Evolutionary conservation across 2,888 invertebrate species (phyloP), one percentile per base, ranked within the genome.

Genomic region (Dendrolimus pini): DNA sequence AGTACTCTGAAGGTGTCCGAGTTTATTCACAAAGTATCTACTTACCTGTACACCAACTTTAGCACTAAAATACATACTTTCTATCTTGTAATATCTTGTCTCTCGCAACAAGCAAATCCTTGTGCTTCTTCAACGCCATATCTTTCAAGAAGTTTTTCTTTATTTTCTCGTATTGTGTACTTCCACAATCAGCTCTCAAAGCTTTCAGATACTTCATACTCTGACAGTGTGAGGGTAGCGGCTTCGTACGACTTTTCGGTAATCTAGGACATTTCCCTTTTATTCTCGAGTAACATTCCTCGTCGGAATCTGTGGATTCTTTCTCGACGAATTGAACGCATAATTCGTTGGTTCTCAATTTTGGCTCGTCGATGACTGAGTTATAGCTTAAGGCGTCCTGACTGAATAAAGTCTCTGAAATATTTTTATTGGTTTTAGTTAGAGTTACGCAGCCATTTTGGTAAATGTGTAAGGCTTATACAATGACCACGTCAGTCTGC

Each of bases 41-140:
- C 30, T 3, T 30, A 30, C 3, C 30, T 30, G 30, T 30, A 30
- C 30, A 3, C 30, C 30, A 6, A 30, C 30, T 30, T 30, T 30
- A 30, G 30, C 30, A 30, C 6, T 30, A 30, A 30, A 30, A 30
- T 3, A 75, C 85, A 83, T 80, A 94, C 94, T 92, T 93, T 74
- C 91, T 90, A 60, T 90, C 92, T 70, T 94, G 94, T 57, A 94
- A 71, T 62, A 91, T 89, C 66, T 86, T 88, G 55, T 93, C 92
- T 68, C 92, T 92, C 56, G 83, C 86, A 7, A 71, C 82, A 54
- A 94, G 71, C 61, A 93, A 72, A 41, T 92, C 90, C 73, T 88
- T 92, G 14, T 93, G 85, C 72, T 92, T 93, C 61, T 88, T 88
- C 61, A 93, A 68, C 76, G 93, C 92, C 42, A 89, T 65, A 14